Evolutionary conservation across 1,140 invertebrate genomes (phyloP).

Genomic region (Drosophila repletoides): DNA sequence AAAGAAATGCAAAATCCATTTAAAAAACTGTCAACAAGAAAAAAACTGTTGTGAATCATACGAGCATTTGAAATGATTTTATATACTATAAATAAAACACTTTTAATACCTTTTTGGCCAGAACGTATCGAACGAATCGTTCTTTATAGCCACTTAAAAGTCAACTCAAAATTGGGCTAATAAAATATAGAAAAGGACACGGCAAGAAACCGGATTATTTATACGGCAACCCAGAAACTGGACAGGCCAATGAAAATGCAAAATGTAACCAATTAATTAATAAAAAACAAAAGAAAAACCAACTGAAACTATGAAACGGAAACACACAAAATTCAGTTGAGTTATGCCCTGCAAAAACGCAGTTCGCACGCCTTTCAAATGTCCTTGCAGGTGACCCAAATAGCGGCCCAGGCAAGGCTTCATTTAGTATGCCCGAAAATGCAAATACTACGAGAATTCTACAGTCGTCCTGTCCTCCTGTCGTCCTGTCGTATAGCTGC

Average conservation of each 20-base stretch:
- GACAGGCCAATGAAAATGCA: conserved; percentile 34
- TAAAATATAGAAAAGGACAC: conserved; percentile 29
- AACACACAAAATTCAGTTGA: conserved; percentile 39
- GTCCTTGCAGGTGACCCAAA: conserved; percentile 73
- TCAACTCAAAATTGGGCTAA: conserved; percentile 25
- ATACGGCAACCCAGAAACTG: conserved; percentile 32
- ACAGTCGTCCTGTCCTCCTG: too few species aligned
- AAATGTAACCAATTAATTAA: conserved; percentile 64
- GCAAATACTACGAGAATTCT: conserved; percentile 47
- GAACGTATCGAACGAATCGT: neutral
- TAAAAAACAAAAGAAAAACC: conserved; percentile 53
- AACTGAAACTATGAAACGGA: conserved; percentile 9
- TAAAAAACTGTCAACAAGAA: neutral
- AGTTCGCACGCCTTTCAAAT: conserved; percentile 55
- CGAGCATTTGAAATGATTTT: conserved; percentile 6
- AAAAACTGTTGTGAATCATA: conserved; percentile 24
- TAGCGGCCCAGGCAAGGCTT: conserved; percentile 20
- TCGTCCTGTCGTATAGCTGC: neutral
- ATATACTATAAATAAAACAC: neutral
- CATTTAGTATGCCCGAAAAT: conserved; percentile 43
- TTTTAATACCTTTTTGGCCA: neutral
- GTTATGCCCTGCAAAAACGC: conserved; percentile 49
- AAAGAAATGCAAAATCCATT: neutral
- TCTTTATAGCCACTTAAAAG: neutral
- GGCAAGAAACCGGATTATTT: conserved; percentile 43